phyloP scores from a whole-genome alignment of 2,113 vertebrate genomes.

The Dascyllus trimaculatus region DNA sequence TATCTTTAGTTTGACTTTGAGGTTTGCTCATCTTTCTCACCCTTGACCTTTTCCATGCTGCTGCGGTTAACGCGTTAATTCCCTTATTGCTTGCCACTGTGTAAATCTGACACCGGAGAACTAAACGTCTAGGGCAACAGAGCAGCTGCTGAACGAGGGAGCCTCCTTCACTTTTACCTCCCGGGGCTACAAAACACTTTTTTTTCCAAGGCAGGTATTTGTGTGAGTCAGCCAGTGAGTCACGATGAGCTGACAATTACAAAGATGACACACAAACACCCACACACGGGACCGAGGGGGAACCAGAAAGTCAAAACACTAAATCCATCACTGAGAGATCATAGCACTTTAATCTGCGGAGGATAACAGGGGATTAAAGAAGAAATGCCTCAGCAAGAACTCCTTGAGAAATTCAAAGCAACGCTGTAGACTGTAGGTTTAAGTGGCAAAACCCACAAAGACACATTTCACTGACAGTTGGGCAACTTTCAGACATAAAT shows the following conservation, averaged over 20 bases:
- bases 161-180: neutral
- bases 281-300: neutral
- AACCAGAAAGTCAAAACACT: neutral
- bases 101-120: too few species aligned
- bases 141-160: neutral
- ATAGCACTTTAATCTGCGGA: slow-evolving; percentile 20
- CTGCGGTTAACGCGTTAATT: too few species aligned
- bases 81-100: too few species aligned
- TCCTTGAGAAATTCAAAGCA: neutral
- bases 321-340: slow-evolving; percentile 31
- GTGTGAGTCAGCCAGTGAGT: slow-evolving; percentile 43
- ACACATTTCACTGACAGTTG: neutral
- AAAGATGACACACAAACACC: neutral
- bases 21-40: too few species aligned
- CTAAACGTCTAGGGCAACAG: too few species aligned
- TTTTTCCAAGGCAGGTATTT: neutral
- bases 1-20: too few species aligned
- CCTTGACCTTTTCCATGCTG: too few species aligned
- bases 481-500: slow-evolving; percentile 12
- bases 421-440: neutral
- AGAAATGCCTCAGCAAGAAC: neutral
- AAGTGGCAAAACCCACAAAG: slow-evolving; percentile 1
- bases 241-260: slow-evolving; percentile 13
- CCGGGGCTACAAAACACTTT: slow-evolving; percentile 19
- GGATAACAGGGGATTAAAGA: slow-evolving; percentile 19